phyloP scores from a whole-genome alignment of 2,113 vertebrate species.

The Eulemur rufifrons region DNA sequence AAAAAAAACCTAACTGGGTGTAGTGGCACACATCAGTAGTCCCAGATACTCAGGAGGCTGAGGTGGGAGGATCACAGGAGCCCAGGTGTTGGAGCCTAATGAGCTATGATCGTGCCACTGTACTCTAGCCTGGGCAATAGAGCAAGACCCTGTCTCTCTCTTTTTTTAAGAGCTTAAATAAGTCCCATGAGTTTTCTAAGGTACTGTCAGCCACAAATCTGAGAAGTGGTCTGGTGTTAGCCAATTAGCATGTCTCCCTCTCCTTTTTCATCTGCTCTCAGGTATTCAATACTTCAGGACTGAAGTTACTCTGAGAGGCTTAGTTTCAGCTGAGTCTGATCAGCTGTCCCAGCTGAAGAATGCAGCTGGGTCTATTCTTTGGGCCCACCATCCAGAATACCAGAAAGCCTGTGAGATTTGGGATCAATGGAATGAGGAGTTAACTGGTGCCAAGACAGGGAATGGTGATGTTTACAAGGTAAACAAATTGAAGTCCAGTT shows the following conservation, averaged over 20 bases:
- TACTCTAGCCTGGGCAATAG: no score
- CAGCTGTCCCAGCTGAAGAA: background rate
- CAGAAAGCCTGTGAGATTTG: background rate
- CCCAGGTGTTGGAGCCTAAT: no score
- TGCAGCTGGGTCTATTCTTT: background rate
- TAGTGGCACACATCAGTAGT: no score
- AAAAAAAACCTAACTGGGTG: no score
- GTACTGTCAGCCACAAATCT: background rate
- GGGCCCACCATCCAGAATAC: background rate
- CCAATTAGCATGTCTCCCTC: background rate
- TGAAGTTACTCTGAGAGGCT: background rate
- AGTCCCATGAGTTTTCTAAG: slow-evolving; percentile 2
- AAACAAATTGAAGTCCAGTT: background rate
- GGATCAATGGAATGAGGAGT: background rate
- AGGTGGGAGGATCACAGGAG: no score
- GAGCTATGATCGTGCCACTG: no score
- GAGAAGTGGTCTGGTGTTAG: background rate
- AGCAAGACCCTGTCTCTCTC: no score
- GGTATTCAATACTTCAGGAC: background rate
- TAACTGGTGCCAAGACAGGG: background rate
- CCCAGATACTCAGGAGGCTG: no score
- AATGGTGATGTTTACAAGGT: background rate
- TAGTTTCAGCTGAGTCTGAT: background rate
- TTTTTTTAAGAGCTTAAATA: background rate
- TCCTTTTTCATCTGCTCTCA: background rate